Evolutionary conservation across 2,113 vertebrate genomes (phyloP), one percentile per base, ranked within the genome.

Genomic region (Laterallus jamaicensis): DNA sequence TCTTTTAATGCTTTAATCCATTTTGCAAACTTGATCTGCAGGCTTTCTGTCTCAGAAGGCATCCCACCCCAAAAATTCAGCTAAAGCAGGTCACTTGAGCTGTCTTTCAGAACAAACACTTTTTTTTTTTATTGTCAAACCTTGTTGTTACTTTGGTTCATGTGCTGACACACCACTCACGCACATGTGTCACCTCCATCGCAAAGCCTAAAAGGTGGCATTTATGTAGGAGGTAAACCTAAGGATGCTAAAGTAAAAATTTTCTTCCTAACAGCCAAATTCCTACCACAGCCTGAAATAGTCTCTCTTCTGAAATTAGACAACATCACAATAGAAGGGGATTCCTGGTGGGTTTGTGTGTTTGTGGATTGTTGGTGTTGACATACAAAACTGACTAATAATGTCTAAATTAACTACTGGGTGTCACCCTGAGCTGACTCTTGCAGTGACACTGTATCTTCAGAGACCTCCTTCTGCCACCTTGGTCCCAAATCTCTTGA

Each of bases 1-100:
- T 32, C 39, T 90, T 69, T 78, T 68, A 91, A 80, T 64, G 75
- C 60, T 92, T 93, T 86, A 66, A 92, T 79, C 60, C 73, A 66
- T 75, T 76, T 10, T 39, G 82, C 66, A 76, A 91, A 69, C 31
- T 12, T 56, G 62, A 67, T 54, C 89, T 67, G 15, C 40, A 69
- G 66, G 44, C 66, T 93, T 77, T 49, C 29, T 28, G 49, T 28
- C 71, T 83, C 69, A 83, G 86, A 66, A 62, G 70, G 17, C 58
- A 70, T 79, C 87, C 55, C 68, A 88, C n/a, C 37, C 58, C 60
- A 24, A 90, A 96, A 93, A 62, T 32, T 63, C 82, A 32, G 39
- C 49, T 70, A 16, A 32, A 58, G 3, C 31, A 49, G 39, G 56
- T 63, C 17, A 2, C 67, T 63, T 44, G 64, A 25, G 59, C 50